Percentiles rank a stretch among this genome's conserved stretches.
These are phyloP conservation scores for Tanytarsus gracilentus DNA, from an alignment of 2,888 invertebrate species.

Conservation along the genomic window DNA sequence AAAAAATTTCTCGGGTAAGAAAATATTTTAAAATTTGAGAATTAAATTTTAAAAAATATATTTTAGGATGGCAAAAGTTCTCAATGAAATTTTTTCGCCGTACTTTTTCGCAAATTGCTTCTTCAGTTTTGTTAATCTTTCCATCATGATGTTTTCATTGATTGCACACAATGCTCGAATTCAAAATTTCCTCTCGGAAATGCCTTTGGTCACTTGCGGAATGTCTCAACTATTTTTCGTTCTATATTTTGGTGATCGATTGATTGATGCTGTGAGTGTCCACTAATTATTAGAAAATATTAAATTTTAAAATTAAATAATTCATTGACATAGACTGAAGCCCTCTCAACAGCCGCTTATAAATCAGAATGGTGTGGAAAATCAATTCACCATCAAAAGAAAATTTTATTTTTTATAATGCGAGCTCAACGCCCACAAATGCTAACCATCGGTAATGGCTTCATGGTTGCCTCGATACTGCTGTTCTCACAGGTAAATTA, in stretches of 20 bases:
- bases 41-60: background rate
- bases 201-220: background rate
- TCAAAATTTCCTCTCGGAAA: background rate
- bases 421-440: background rate
- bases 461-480: background rate
- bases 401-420: background rate
- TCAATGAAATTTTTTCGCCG: background rate
- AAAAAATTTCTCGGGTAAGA: background rate
- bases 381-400: background rate
- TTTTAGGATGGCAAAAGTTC: background rate
- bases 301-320: background rate
- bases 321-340: background rate
- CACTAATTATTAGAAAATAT: background rate
- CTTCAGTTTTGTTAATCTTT: background rate
- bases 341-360: background rate
- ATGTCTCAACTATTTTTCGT: constrained; percentile 1
- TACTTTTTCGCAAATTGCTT: background rate
- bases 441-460: background rate
- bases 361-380: background rate
- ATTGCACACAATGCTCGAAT: background rate
- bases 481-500: background rate
- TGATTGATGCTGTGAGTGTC: background rate
- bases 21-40: background rate
- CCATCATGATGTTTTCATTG: background rate
- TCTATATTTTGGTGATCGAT: constrained; percentile 1